Base-by-base conservation (phyloP, 2,113 vertebrate species). In the Proterorhinus semilunaris region DNA sequence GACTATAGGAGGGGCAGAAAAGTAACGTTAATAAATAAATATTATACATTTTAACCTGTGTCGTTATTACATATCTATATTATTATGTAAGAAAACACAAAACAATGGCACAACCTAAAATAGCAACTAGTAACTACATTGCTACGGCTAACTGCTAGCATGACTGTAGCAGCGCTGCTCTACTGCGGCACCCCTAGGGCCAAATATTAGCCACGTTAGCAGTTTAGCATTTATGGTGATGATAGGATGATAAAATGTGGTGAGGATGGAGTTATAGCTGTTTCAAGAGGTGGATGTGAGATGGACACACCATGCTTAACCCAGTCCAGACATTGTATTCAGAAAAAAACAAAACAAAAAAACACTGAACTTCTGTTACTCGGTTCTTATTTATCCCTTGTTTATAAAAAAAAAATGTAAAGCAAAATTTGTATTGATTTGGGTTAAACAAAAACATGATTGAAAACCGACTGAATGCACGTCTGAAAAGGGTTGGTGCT, bases 261-360 rank as follows among this genome's bases (percentile, higher is more conserved):
- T 72, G 43, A 36, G 67, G 15, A 79, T 74, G 46, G 65, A 58
- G 44, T 1, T 71, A 78, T 81, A 73, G 79, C 84, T 75, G 53
- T 42, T 81, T 77, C 52, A 83, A 75, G 62, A 68, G 63, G 1
- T 72, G 44, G 43, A 68, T n/a, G 77, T 87, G 78, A 85, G 65
- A 49, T 75, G 68, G 73, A 70, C 66, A 83, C 84, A 79, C 78
- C 92, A 93, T 93, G 91, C 91, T 74, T 71, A 73, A 69, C 80
- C 83, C 80, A 27, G 51, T 88, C 89, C 87, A 89, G 87, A 90
- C 66, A 0, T 69, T 53, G 74, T 49, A 72, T 76, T 69, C 75
- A 85, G 64, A 10, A n/a, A 5, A 27, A 66, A 47, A 55, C 27
- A 27, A 27, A 27, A 27, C 27, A 27, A 27, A 27, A 1, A 27